Percentiles rank a stretch among this genome's conserved stretches.
Conservation (phyloP, 2,888 invertebrate genomes). For the Pristionchus japonicus region DNA sequence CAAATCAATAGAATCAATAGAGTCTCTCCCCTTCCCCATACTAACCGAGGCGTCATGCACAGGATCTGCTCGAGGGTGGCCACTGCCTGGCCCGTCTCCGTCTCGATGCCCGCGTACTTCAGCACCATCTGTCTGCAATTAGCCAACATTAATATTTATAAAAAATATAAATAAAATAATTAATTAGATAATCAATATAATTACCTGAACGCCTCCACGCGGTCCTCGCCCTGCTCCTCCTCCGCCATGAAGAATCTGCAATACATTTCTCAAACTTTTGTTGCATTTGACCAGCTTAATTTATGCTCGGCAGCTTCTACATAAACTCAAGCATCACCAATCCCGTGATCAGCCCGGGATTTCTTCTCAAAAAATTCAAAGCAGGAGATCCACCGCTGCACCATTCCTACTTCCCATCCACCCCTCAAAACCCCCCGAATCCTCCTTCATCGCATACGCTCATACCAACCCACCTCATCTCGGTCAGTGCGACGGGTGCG, state of each 20-base stretch:
- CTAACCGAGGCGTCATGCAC: constrained; percentile 94
- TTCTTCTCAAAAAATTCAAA: background rate
- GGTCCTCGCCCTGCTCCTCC: constrained; percentile 84
- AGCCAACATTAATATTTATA: background rate
- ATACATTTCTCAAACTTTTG: background rate
- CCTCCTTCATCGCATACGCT: background rate
- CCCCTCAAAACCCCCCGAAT: too few relatives aligned
- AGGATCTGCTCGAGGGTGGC: constrained; percentile 96
- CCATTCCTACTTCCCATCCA: background rate
- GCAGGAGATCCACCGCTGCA: background rate
- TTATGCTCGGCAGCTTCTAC: background rate
- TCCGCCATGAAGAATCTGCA: constrained; percentile 77
- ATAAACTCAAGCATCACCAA: background rate
- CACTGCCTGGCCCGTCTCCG: constrained; percentile 93
- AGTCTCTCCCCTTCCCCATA: background rate
- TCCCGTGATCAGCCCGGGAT: background rate
- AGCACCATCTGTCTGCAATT: constrained; percentile 81
- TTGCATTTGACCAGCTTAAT: background rate
- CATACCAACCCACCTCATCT: constrained; percentile 83
- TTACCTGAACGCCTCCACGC: constrained; percentile 81
- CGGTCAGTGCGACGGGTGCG: constrained; percentile 94
- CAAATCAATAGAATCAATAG: too few relatives aligned
- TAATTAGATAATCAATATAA: background rate
- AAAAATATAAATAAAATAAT: background rate
- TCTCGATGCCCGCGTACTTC: constrained; percentile 94